Percentiles rank a stretch among this genome's conserved stretches.
phyloP scores from a whole-genome alignment of 1,140 invertebrate genomes.

The Hyphantria cunea region DNA sequence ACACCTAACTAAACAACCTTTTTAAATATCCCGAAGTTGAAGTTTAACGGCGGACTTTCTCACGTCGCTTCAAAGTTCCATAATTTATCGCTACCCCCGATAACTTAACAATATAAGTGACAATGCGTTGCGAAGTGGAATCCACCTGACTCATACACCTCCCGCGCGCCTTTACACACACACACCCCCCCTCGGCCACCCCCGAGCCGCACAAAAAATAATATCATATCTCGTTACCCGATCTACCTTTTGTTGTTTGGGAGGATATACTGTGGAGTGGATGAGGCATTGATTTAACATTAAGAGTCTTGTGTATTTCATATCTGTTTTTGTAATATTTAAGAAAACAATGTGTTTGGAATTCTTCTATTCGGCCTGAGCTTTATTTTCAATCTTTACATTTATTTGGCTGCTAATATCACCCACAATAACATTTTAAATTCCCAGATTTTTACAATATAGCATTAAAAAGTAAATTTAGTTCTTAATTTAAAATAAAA shows the following conservation, averaged over 20 bases:
- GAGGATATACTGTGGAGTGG: slow-evolving; percentile 8
- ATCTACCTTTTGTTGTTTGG: slow-evolving; percentile 59
- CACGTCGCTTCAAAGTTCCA: slow-evolving; percentile 44
- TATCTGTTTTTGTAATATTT: no score
- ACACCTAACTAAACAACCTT: no score
- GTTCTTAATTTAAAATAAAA: no score
- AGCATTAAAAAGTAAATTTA: no score
- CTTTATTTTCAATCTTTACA: no score
- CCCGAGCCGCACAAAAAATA: slow-evolving; percentile 52
- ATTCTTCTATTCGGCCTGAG: no score
- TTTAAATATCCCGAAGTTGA: no score
- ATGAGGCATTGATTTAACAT: slow-evolving; percentile 32
- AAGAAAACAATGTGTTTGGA: no score
- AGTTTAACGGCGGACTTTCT: slow-evolving; percentile 24
- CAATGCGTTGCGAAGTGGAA: slow-evolving; percentile 45
- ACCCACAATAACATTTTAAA: no score
- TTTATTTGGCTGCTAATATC: no score
- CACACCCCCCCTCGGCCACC: slow-evolving; percentile 35
- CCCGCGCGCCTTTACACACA: slow-evolving; percentile 12
- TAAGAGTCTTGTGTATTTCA: no score
- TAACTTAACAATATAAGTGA: slow-evolving; percentile 35
- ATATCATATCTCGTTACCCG: slow-evolving; percentile 68
- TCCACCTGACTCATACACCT: slow-evolving; percentile 48
- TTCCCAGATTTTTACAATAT: no score
- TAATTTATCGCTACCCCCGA: slow-evolving; percentile 45